Evolutionary conservation across 2,113 vertebrate species (phyloP).

Genomic region (Hippocampus comes): DNA sequence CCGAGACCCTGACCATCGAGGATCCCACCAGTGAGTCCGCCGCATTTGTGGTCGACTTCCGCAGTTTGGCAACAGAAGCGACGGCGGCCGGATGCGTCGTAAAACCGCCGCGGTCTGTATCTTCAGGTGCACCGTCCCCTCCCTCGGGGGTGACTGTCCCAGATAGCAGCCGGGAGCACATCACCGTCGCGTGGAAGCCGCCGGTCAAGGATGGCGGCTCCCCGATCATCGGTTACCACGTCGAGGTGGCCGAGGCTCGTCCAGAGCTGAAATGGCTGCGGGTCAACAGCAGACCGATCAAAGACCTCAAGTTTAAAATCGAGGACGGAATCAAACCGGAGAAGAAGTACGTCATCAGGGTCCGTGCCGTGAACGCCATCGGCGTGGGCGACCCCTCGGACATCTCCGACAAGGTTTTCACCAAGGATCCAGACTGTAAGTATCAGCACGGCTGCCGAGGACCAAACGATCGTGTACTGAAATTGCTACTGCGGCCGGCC

Average conservation of each 20-base stretch:
- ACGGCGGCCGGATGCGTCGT: neutral
- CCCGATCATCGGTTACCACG: constrained; percentile 90
- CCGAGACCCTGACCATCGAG: constrained; percentile 85
- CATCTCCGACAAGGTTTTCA: constrained; percentile 88
- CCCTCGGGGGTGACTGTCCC: constrained; percentile 85
- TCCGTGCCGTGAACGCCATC: constrained; percentile 90
- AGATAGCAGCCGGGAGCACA: constrained; percentile 88
- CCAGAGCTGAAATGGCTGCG: constrained; percentile 94
- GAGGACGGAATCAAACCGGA: constrained; percentile 92
- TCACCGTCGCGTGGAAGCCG: constrained; percentile 90
- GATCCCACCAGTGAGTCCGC: constrained; percentile 83
- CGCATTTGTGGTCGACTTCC: neutral
- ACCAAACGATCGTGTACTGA: neutral
- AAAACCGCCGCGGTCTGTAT: neutral
- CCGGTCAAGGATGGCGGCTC: constrained; percentile 91
- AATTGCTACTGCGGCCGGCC: neutral
- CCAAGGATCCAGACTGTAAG: constrained; percentile 98
- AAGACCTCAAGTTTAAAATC: constrained; percentile 88
- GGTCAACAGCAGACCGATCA: constrained; percentile 89
- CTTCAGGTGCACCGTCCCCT: constrained; percentile 85
- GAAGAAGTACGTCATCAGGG: constrained; percentile 90
- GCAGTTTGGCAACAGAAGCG: neutral
- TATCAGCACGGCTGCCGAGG: neutral
- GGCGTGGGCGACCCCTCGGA: constrained; percentile 93
- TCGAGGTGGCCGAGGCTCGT: constrained; percentile 91